These are phyloP conservation scores for Sebastolobus altivelis DNA, from an alignment of 2,797 vertebrate genomes.

Conservation along the genomic window DNA sequence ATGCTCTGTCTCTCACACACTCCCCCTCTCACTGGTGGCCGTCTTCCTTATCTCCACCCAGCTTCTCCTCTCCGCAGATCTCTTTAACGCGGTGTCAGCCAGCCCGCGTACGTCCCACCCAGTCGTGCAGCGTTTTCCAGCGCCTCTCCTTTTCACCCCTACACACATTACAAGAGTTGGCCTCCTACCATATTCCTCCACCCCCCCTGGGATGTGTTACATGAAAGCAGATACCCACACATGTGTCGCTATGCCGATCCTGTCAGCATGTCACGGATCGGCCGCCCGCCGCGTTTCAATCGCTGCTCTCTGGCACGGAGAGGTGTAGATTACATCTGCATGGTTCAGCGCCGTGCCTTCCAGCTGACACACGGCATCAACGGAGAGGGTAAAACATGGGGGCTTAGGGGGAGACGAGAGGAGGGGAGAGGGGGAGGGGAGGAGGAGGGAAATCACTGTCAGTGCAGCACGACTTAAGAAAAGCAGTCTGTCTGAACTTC, in stretches of 20 bases:
- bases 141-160: conserved; percentile 39
- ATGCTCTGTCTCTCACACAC: conserved; percentile 25
- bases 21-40: conserved; percentile 2
- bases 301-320: conserved; percentile 58
- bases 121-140: conserved; percentile 7
- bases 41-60: conserved; percentile 20
- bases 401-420: neutral
- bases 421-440: neutral
- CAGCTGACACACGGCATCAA: conserved; percentile 61
- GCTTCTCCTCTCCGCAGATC: conserved; percentile 21
- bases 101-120: conserved; percentile 18
- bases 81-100: conserved; percentile 24
- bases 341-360: conserved; percentile 57
- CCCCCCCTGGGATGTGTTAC: conserved; percentile 47
- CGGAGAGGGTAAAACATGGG: neutral
- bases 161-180: conserved; percentile 23
- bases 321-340: conserved; percentile 80
- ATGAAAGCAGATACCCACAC: conserved; percentile 77
- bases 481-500: conserved; percentile 52
- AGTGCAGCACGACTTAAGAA: conserved; percentile 41
- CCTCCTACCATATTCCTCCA: conserved; percentile 8
- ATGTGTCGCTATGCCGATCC: conserved; percentile 70
- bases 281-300: conserved; percentile 66
- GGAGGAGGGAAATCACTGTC: conserved; percentile 48
- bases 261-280: conserved; percentile 75